phyloP scores from a whole-genome alignment of 2,797 vertebrate species.

The Danio jaintianensis region DNA sequence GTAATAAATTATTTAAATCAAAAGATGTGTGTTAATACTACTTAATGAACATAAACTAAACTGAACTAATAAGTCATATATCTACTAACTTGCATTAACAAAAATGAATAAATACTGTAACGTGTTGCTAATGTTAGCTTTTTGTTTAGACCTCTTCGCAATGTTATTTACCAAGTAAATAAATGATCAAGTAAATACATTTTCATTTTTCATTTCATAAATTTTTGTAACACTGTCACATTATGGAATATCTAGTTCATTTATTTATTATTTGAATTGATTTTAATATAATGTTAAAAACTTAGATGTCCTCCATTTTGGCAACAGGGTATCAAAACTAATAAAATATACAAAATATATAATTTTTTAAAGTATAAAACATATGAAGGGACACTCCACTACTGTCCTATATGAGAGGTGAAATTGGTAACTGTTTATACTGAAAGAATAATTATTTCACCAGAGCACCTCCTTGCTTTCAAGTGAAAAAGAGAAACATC shows the following conservation, averaged over 20 bases:
- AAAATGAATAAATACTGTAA: not conserved
- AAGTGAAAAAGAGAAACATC: not conserved
- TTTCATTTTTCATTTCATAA: too few relatives aligned
- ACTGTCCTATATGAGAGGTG: not conserved
- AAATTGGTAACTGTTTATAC: not conserved
- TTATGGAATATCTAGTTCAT: not conserved
- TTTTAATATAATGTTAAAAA: not conserved
- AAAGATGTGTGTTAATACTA: not conserved
- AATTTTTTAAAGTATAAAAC: too few relatives aligned
- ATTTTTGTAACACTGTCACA: not conserved
- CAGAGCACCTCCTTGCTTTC: not conserved
- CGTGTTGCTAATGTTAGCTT: not conserved
- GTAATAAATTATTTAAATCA: not conserved
- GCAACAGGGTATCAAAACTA: not conserved
- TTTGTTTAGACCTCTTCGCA: too few relatives aligned
- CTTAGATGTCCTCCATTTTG: not conserved
- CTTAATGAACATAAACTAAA: not conserved
- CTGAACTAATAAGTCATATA: not conserved
- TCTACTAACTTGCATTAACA: not conserved
- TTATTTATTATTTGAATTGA: not conserved
- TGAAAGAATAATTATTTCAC: constrained; percentile 5
- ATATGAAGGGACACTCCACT: not conserved
- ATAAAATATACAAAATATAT: constrained; percentile 33
- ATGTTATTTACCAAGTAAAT: not conserved
- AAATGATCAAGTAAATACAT: too few relatives aligned